A percentile compares a stretch with the other conserved stretches of the same genome.
phyloP scores from a whole-genome alignment of 2,797 vertebrate genomes.

The Esox lucius region DNA sequence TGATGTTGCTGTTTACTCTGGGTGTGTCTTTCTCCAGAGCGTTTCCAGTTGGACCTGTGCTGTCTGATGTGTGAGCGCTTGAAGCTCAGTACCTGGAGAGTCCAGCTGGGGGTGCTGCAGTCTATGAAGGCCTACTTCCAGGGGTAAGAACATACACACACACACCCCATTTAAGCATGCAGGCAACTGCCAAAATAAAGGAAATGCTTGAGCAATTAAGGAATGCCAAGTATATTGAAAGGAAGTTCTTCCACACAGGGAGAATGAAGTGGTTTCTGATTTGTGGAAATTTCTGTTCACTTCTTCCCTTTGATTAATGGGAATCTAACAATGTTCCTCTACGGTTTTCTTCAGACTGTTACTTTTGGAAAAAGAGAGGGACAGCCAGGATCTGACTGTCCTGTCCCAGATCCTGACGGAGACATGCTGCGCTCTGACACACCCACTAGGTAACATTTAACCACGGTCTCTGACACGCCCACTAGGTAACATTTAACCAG shows the following conservation, averaged over 20 bases:
- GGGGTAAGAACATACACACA: conserved; percentile 72
- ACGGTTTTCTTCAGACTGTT: conserved; percentile 74
- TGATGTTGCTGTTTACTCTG: not conserved
- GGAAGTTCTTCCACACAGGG: too few species aligned
- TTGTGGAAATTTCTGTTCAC: not conserved
- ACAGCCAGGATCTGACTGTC: conserved; percentile 74
- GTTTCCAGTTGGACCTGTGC: conserved; percentile 88
- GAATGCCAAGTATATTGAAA: too few species aligned
- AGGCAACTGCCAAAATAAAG: not conserved
- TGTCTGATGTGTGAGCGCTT: conserved; percentile 89
- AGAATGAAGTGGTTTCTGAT: not conserved
- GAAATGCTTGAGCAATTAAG: too few species aligned
- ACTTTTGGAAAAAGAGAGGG: conserved; percentile 86
- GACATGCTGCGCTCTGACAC: conserved; percentile 87
- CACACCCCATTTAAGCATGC: not conserved
- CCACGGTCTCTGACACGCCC: not conserved
- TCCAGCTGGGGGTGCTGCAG: conserved; percentile 91
- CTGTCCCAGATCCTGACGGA: conserved; percentile 88
- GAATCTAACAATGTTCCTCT: not conserved
- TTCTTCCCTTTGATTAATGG: not conserved
- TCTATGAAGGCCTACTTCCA: conserved; percentile 92
- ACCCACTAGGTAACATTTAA: conserved; percentile 84
- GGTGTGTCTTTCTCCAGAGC: conserved; percentile 67
- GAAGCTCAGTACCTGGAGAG: conserved; percentile 94
- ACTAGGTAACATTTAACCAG: not conserved